Base-by-base conservation (phyloP, 2,113 vertebrate species). In the Rostratula benghalensis region DNA sequence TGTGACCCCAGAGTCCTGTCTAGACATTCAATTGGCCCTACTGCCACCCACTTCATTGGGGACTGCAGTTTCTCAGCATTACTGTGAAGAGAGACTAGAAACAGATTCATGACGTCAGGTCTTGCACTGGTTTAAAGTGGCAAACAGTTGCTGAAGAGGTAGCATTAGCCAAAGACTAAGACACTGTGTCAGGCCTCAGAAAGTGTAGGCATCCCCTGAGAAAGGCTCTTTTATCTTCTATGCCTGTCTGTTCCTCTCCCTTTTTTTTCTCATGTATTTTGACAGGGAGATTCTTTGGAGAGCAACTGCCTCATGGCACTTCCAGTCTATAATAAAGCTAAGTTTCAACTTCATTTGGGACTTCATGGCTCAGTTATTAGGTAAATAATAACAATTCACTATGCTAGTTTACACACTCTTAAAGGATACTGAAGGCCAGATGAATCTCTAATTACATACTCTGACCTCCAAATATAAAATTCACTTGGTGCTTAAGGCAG, bases 321-420 rank as follows among this genome's bases (percentile, higher is more conserved):
- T 84, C 51, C 11, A 85, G 25, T 31, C 50, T 90, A 43, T 33
- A 83, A 74, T 76, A 90, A 95, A 77, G 25, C 10, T 56, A 57
- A 20, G 10, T 57, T 90, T 93, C 50, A 33, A 24, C 74, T 94
- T 95, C 74, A 93, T 5, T n/a, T 90, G 67, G 41, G 63, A 91
- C n/a, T 76, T 76, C 3, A 10, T 65, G 45, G 70, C 24, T 88
- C 27, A 70, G n/a, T n/a, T 77, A 31, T 93, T 69, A 88, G 56
- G 25, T 86, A 95, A 95, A 95, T 90, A 83, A 83, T 27, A 95
- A 79, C 30, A 94, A 77, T 70, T 92, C n/a, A 70, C 33, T 69
- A 13, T 51, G 24, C 24, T 28, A 56, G 14, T 83, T 94, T 88
- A 48, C 24, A 74, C 13, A 13, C 54, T 83, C 41, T 89, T 70